These are phyloP conservation scores for Sebastes goodei DNA, from an alignment of 2,797 vertebrate genomes.

Conservation along the genomic window DNA sequence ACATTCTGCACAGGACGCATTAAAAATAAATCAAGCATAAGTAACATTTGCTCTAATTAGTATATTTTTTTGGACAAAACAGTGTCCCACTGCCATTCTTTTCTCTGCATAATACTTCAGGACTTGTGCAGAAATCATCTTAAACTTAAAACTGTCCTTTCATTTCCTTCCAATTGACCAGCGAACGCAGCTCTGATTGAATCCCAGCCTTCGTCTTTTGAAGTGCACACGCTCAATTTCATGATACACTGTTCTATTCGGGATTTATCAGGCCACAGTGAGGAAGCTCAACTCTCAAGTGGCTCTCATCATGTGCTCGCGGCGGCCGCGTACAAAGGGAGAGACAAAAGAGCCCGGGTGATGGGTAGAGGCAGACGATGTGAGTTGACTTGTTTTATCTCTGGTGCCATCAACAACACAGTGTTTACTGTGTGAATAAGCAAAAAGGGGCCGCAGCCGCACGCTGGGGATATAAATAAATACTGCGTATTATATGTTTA, in stretches of 20 bases:
- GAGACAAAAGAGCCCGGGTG: conserved; percentile 13
- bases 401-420: conserved; percentile 6
- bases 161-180: conserved; percentile 27
- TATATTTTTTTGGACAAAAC: neutral
- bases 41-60: conserved; percentile 23
- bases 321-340: neutral
- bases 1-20: conserved; percentile 37
- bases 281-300: conserved; percentile 29
- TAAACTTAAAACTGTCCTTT: neutral
- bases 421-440: conserved; percentile 33
- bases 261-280: conserved; percentile 26
- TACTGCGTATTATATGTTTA: neutral
- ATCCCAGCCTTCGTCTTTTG: conserved; percentile 45
- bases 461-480: conserved; percentile 23
- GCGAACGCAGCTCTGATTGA: conserved; percentile 37
- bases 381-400: conserved; percentile 27
- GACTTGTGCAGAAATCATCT: neutral
- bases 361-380: conserved; percentile 14
- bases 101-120: neutral
- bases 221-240: conserved; percentile 52
- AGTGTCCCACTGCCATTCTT: neutral
- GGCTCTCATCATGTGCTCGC: neutral
- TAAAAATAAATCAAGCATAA: conserved; percentile 48
- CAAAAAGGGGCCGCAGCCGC: conserved; percentile 4
- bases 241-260: conserved; percentile 1